Evolutionary conservation across 2,888 invertebrate genomes (phyloP), one percentile per base, ranked within the genome.

Genomic region (Leptopilina drosophilae): DNA sequence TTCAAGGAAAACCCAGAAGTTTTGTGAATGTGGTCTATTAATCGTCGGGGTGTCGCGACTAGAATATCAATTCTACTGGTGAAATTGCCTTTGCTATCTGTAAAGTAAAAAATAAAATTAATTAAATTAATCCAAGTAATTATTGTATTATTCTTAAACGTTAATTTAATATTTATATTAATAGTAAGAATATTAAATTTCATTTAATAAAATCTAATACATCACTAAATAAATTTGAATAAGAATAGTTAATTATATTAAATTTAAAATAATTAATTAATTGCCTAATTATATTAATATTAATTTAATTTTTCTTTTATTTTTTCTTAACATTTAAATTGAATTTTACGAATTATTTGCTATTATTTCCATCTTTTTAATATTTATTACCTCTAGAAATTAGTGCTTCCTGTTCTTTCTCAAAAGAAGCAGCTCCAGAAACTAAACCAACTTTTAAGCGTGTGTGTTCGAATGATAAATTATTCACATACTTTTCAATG

Each of bases 11-110:
- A 96, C 20, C 97, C 97, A 89, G 95, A 93, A 0, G 98, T 98
- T 84, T 95, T 94, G 90, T 96, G 95, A 82, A 99, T 93, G 92
- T 99, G 99, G 90, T 98, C 98, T 0, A 98, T 96, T 77, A 99
- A 92, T 79, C 99, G 94, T 14, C 98, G 98, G 46, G 98, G 98
- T 15, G 99, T 99, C 76, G 98, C 97, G 0, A 99, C 95, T 77
- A 99, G 93, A 85, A 99, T 96, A 89, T 99, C 98, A 4, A 94
- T 94, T 89, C 93, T 92, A 90, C 94, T 94, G 26, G 78, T 80
- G 65, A 40, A 69, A 64, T 67, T 77, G 85, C 92, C 92, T 76
- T 93, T 92, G 88, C 93, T 93, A 90, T 93, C 94, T 94, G 88
- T 83, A 93, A 93, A 82, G 79, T 67, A 64, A 65, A 82, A 89